A percentile compares a stretch with the other conserved stretches of the same genome.
These are phyloP conservation scores for Macroglossus sobrinus DNA, from an alignment of 2,113 vertebrate genomes.

Conservation along the genomic window DNA sequence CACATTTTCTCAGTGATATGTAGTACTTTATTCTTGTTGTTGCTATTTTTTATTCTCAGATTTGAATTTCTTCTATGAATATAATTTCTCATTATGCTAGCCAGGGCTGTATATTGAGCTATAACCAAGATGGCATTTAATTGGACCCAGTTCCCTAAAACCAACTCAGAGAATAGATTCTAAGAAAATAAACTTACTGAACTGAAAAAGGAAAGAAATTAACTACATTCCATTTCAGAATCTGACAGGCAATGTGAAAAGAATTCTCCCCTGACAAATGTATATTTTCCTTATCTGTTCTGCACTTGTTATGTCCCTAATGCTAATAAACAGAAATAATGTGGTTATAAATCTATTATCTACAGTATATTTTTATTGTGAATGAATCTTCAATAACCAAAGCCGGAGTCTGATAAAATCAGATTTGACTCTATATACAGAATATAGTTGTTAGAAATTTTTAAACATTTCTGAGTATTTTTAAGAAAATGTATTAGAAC, in stretches of 20 bases:
- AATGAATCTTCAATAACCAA: slow-evolving; percentile 41
- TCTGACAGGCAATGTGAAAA: slow-evolving; percentile 34
- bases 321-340: slow-evolving; percentile 52
- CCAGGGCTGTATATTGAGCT: neutral
- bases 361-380: slow-evolving; percentile 56
- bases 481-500: slow-evolving; percentile 14
- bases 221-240: slow-evolving; percentile 56
- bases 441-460: neutral
- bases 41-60: neutral
- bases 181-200: slow-evolving; percentile 29
- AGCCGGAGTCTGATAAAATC: slow-evolving; percentile 29
- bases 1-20: neutral
- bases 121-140: neutral
- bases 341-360: slow-evolving; percentile 45
- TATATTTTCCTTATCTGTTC: slow-evolving; percentile 55
- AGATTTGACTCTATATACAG: neutral
- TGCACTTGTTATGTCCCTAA: slow-evolving; percentile 36
- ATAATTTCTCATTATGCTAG: neutral
- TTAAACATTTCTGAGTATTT: neutral
- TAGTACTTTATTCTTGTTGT: neutral
- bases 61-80: slow-evolving; percentile 46
- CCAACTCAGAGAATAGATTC: slow-evolving; percentile 1
- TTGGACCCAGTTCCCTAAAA: slow-evolving; percentile 18
- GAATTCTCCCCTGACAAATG: slow-evolving; percentile 45
- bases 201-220: neutral